phyloP scores from a whole-genome alignment of 2,888 invertebrate species.

The Drepana falcataria region DNA sequence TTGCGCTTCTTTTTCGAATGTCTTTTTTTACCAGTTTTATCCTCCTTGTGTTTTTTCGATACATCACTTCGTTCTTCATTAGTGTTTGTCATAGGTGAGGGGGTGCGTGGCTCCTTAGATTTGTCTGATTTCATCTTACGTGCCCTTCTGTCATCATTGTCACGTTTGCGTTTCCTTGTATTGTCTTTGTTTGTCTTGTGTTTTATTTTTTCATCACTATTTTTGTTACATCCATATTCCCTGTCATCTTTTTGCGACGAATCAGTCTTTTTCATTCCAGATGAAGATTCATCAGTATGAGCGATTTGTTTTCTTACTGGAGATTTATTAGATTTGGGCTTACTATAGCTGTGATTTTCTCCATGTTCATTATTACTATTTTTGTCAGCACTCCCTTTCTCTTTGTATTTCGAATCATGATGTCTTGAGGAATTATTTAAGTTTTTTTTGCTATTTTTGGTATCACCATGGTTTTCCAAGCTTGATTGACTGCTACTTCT shows the following conservation, averaged over 20 bases:
- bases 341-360: constrained; percentile 4
- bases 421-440: background rate
- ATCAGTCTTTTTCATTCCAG: background rate
- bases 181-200: background rate
- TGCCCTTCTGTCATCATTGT: constrained; percentile 13
- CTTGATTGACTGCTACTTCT: constrained; percentile 14
- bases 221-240: background rate
- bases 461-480: constrained; percentile 3
- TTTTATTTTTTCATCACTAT: background rate
- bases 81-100: constrained; percentile 21
- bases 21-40: constrained; percentile 18
- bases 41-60: constrained; percentile 11
- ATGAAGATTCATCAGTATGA: background rate
- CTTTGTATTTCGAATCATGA: background rate
- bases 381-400: constrained; percentile 3
- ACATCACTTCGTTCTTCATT: constrained; percentile 14
- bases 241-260: background rate
- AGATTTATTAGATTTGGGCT: background rate
- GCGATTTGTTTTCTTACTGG: background rate
- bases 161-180: constrained; percentile 3
- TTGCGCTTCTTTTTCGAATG: constrained; percentile 45
- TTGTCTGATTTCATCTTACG: constrained; percentile 14
- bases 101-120: constrained; percentile 20
- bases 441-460: background rate
- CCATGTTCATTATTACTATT: constrained; percentile 8